A percentile compares a stretch with the other conserved stretches of the same genome.
phyloP scores from a whole-genome alignment of 2,797 vertebrate genomes.

The Poecilia picta region DNA sequence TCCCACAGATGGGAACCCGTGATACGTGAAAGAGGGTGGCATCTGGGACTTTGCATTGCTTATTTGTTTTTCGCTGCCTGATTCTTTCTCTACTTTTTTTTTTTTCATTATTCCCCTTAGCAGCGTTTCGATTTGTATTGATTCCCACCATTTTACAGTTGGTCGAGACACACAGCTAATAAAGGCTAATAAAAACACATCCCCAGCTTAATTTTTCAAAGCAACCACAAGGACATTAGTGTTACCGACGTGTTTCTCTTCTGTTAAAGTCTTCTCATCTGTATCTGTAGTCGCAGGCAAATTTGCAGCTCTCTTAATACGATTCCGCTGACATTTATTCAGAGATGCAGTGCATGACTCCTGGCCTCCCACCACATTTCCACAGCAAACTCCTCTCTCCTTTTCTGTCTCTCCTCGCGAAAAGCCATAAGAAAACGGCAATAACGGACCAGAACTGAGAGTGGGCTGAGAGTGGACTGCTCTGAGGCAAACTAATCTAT shows the following conservation, averaged over 20 bases:
- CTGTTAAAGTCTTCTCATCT: constrained; percentile 46
- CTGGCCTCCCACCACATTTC: constrained; percentile 61
- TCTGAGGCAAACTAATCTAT: constrained; percentile 74
- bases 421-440: constrained; percentile 68
- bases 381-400: constrained; percentile 57
- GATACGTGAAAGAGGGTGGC: constrained; percentile 35
- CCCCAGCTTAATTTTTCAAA: constrained; percentile 27
- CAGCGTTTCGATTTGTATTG: constrained; percentile 60
- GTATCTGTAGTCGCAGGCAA: constrained; percentile 38
- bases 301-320: constrained; percentile 43
- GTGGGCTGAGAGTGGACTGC: constrained; percentile 70
- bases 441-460: constrained; percentile 69
- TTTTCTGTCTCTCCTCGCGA: constrained; percentile 57
- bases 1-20: constrained; percentile 60
- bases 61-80: constrained; percentile 39
- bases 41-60: constrained; percentile 39
- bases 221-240: constrained; percentile 18
- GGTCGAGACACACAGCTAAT: constrained; percentile 34
- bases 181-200: constrained; percentile 42
- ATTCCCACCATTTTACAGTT: constrained; percentile 41
- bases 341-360: constrained; percentile 58
- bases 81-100: constrained; percentile 25
- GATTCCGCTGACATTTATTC: constrained; percentile 62
- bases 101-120: constrained; percentile 35
- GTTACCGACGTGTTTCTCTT: constrained; percentile 15